Base-by-base conservation (phyloP, 1,140 invertebrate genomes). In the Amphibalanus amphitrite region DNA sequence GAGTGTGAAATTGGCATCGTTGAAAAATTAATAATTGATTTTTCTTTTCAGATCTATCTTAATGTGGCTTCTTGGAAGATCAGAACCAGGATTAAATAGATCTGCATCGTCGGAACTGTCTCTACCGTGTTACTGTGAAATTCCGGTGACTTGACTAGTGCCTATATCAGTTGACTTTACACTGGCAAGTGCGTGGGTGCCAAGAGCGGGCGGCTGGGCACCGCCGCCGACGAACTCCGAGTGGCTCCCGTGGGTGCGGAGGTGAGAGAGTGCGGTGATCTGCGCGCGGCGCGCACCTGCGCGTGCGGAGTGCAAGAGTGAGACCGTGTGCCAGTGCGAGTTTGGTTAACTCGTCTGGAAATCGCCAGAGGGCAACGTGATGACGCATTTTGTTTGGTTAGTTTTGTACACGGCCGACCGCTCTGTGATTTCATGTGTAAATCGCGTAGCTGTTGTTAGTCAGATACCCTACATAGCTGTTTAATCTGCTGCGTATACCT, bases 31-130 rank as follows among this genome's bases (percentile, higher is more conserved):
- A n/a, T n/a, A n/a, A n/a, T n/a, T n/a, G n/a, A n/a, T n/a, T 38
- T 59, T 23, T 23, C 1, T 23, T 13, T 59, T 1, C 47, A 59
- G 47, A 59, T 59, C 47, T 59, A 59, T 59, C 47, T 13, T 59
- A 59, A 59, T 59, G 47, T 3, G 47, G 47, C 47, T 59, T 59
- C 47, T 13, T 23, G 47, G 47, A 59, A 59, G 47, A 59, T 59
- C 47, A 59, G 47, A 59, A 59, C 20, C 47, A 59, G 47, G 47
- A 59, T 59, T 59, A 59, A 59, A 59, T 59, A 59, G 47, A 59
- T 59, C 47, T 59, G 47, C 47, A 23, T 59, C 47, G 47, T 20
- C 47, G 20, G 47, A 59, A 59, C 47, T n/a, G n/a, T n/a, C n/a
- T 38, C 33, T 59, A 59, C 47, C 47, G 47, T 59, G 47, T 59